Base-by-base conservation (phyloP, 2,113 vertebrate genomes). In the Perca fluviatilis region DNA sequence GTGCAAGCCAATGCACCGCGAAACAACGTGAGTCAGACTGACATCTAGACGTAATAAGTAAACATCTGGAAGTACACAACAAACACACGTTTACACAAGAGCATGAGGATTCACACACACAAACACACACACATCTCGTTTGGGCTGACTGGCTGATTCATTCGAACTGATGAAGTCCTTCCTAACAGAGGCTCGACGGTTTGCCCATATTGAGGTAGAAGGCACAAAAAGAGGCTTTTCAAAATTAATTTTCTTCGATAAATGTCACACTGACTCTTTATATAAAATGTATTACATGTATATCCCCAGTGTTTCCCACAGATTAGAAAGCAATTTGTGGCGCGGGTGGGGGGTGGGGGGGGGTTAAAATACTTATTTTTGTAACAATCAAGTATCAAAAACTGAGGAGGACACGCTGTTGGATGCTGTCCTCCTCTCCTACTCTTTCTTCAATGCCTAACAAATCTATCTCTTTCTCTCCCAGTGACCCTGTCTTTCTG, bases 1-100 rank as follows among this genome's bases (percentile, higher is more conserved):
- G 98, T 99, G 33, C 95, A 96, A 8, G 95, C 97, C 0, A 96
- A 97, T 67, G 97, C 98, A 0, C 96, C 95, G 0, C 95, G 97
- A 74, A 99, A 99, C 15, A 97, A 98, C 0, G 98, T 99, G 92
- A 97, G 97, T 94, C 64, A 75, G n/a, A 15, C 80, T 27, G 16
- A 80, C 83, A 47, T 36, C 56, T 14, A 13, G 70, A 63, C 74
- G 25, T 66, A 60, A 77, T 40, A 25, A 57, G 79, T 69, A 82
- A 73, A 80, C 83, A 79, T 83, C 72, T 72, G 61, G 54, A 74
- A 21, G 13, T 2, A 43, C 33, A 67, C 57, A 70, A n/a, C 77
- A 61, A 58, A 76, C 56, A 80, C 60, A 58, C 61, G 3, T 43
- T 25, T 25, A 46, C 64, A 76, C 19, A 50, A 43, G 40, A 43